Evolutionary conservation across 2,888 invertebrate genomes (phyloP), one percentile per base, ranked within the genome.

Genomic region (Oithona nana): DNA sequence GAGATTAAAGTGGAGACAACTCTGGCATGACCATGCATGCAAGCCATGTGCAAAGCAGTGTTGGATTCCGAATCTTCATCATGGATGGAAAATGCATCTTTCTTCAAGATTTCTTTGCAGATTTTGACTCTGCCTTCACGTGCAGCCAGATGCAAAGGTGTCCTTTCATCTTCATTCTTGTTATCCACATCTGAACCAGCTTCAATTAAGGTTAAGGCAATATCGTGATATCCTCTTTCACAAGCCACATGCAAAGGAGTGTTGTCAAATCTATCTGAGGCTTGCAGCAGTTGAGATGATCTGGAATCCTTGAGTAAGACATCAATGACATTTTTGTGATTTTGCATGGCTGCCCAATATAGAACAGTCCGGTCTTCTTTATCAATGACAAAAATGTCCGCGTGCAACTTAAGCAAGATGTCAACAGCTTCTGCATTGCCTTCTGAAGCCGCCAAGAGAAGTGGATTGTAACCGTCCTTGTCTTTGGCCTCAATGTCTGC

Each of bases 91-190:
- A 60, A 60, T 24, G n/a, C 24, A 28, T 60, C 51, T 22, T 26
- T n/a, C 26, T 50, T 50, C 1, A 60, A 50, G 13, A 60, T 50
- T 24, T 60, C 51, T 28, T 28, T 60, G 26, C 20, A n/a, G n/a
- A 60, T 48, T 28, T 26, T 20, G 54, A 26, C 26, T 54, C 54
- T 20, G 16, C 67, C 67, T 24, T 77, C 77, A 68, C 78, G 74
- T 13, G 76, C 76, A 1, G 77, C 76, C 65, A 77, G 67, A 66
- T 77, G 75, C 1, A 77, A 68, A 1, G 77, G 76, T 0, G 76
- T 76, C 66, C 76, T 76, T 2, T 75, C 76, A 65, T 75, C 76
- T 62, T 71, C 69, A 60, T 77, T 76, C 22, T 73, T 74, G 30
- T 76, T 75, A 65, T 74, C 75, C 8, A 75, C 71, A 65, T 75